phyloP scores from a whole-genome alignment of 2,888 invertebrate species.

The Trichopoda pennipes region DNA sequence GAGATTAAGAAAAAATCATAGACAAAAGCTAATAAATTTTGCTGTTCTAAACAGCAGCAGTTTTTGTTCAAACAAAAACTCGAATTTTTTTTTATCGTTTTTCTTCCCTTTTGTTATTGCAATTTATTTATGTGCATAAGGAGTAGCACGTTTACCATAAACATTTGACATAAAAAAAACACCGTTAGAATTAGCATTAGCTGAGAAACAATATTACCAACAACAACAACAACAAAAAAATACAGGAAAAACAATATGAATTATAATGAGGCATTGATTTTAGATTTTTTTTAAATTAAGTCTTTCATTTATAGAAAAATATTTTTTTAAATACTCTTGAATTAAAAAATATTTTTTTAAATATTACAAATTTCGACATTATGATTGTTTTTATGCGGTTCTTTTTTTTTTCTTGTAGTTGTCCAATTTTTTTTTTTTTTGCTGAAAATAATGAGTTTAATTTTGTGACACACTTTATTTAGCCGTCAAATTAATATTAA shows the following conservation, averaged over 20 bases:
- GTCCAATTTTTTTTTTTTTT: not conserved
- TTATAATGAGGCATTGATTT: constrained; percentile 26
- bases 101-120: not conserved
- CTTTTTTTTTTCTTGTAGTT: not conserved
- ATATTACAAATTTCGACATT: not conserved
- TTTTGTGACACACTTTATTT: too few species aligned
- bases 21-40: constrained; percentile 18
- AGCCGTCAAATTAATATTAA: too few species aligned
- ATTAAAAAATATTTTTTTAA: not conserved
- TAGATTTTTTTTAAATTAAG: not conserved
- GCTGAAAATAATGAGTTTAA: not conserved
- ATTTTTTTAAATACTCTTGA: not conserved
- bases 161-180: constrained; percentile 33
- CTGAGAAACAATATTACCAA: too few species aligned
- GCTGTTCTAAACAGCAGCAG: constrained; percentile 21
- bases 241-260: not conserved
- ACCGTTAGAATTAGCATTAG: constrained; percentile 55
- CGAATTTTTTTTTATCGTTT: constrained; percentile 16
- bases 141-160: constrained; percentile 17
- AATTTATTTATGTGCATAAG: constrained; percentile 30
- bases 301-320: not conserved
- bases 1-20: constrained; percentile 12
- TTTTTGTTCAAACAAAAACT: constrained; percentile 29
- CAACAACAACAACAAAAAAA: not conserved
- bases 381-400: not conserved